phyloP scores from a whole-genome alignment of 2,113 vertebrate genomes.

The Polypterus bichir region DNA sequence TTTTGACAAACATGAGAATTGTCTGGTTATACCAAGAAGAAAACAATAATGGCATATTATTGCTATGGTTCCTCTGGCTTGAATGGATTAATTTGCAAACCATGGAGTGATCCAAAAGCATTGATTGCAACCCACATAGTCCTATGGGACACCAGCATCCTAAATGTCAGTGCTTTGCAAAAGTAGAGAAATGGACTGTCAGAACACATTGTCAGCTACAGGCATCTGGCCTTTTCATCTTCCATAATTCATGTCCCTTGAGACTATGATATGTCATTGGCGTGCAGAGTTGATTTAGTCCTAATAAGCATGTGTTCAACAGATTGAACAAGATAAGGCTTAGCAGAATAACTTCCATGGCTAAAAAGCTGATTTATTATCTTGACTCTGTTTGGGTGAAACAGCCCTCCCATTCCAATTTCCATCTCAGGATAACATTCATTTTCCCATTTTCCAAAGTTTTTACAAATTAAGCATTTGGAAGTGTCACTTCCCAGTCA shows the following conservation, averaged over 20 bases:
- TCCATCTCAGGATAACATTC: too few species aligned
- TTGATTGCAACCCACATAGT: neutral
- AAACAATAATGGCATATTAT: neutral
- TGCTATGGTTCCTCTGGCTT: neutral
- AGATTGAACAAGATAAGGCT: neutral
- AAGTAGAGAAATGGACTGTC: slow-evolving; percentile 8
- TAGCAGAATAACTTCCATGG: neutral
- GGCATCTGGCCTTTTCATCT: neutral
- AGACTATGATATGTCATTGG: slow-evolving; percentile 15
- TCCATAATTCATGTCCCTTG: slow-evolving; percentile 17
- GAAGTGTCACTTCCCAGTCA: too few species aligned
- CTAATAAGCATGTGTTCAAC: slow-evolving; percentile 8
- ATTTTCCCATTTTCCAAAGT: too few species aligned
- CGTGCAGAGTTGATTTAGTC: neutral
- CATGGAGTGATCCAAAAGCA: neutral
- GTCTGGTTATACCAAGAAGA: neutral
- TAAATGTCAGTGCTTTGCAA: slow-evolving; percentile 17
- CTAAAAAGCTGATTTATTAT: too few species aligned
- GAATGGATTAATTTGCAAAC: slow-evolving; percentile 1
- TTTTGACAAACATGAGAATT: neutral
- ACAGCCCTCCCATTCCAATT: too few species aligned
- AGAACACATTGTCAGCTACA: neutral
- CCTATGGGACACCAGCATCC: neutral
- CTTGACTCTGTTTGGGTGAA: too few species aligned
- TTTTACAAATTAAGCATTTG: too few species aligned